Base-by-base conservation (phyloP, 2,113 vertebrate genomes). In the Rhinichthys klamathensis region DNA sequence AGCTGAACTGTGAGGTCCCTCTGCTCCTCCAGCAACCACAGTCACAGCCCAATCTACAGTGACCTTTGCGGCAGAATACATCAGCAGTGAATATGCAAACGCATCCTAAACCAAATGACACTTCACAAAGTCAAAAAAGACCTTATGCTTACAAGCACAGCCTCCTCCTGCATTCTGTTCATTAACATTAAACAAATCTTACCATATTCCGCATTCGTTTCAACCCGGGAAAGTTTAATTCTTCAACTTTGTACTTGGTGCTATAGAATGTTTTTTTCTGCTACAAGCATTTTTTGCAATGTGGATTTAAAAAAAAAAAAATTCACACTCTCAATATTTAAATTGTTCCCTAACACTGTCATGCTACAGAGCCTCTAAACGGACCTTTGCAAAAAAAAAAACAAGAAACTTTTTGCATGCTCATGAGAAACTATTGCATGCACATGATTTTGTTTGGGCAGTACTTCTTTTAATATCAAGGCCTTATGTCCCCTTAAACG, bases 41-140 rank as follows among this genome's bases (percentile, higher is more conserved):
- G 81, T 90, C 87, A 91, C 89, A 90, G 89, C 86, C 89, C 89
- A 92, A 88, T 89, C 90, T 87, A 83, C 83, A 88, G 86, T 92
- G 90, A 93, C 92, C 89, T 92, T 93, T 92, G 69, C 89, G 60
- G 77, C 49, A 77, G 67, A 87, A 87, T 87, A 91, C 77, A 60
- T 69, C 80, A 72, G 41, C 41, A n/a, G 27, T 27, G 21, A 78
- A 77, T 80, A 70, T 75, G 46, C 80, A 79, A 63, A 84, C 82
- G 15, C 67, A 69, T 72, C 46, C 65, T 63, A 15, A 80, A 80
- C 78, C 78, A 27, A 30, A n/a, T 49, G 16, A 32, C 61, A 21
- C 79, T 44, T 25, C 5, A 9, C 32, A 79, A 60, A 78, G 32
- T 41, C 44, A 8, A 77, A 58, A 25, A 60, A 41, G 35, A 61